These are phyloP conservation scores for Lymantria monacha DNA, from an alignment of 2,888 invertebrate species.

Conservation along the genomic window DNA sequence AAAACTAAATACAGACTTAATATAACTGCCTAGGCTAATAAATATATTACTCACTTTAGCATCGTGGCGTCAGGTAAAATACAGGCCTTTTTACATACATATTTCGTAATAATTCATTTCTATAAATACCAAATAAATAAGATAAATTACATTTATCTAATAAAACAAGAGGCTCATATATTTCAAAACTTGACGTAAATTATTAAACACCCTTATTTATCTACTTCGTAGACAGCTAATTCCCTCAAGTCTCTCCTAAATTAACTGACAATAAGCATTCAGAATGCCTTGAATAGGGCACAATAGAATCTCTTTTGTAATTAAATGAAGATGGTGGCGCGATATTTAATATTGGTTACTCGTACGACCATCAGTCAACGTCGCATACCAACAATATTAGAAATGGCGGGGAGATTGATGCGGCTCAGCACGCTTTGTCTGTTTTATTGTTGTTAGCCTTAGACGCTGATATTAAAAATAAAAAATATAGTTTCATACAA, in stretches of 20 bases:
- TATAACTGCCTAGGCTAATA: too few species aligned
- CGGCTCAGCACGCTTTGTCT: slow-evolving; percentile 39
- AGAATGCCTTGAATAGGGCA: background rate
- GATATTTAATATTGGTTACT: slow-evolving; percentile 39
- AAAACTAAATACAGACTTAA: too few species aligned
- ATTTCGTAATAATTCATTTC: too few species aligned
- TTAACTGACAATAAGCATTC: slow-evolving; percentile 6
- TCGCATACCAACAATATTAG: slow-evolving; percentile 42
- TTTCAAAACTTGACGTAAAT: background rate
- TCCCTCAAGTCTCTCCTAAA: background rate
- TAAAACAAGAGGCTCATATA: too few species aligned
- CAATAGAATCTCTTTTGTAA: slow-evolving; percentile 27
- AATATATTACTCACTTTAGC: too few species aligned
- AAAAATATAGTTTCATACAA: background rate
- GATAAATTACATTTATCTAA: too few species aligned
- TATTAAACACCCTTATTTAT: background rate
- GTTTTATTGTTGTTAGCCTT: slow-evolving; percentile 38
- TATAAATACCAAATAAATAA: too few species aligned
- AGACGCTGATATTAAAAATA: slow-evolving; percentile 11
- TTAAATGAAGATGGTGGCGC: slow-evolving; percentile 32
- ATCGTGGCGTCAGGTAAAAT: too few species aligned
- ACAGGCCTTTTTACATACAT: too few species aligned
- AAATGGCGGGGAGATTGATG: slow-evolving; percentile 43
- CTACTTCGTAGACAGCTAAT: background rate
- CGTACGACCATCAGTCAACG: slow-evolving; percentile 41